A percentile compares a stretch with the other conserved stretches of the same genome.
Evolutionary conservation across 2,888 invertebrate species (phyloP).

Genomic region (Lingula anatina): DNA sequence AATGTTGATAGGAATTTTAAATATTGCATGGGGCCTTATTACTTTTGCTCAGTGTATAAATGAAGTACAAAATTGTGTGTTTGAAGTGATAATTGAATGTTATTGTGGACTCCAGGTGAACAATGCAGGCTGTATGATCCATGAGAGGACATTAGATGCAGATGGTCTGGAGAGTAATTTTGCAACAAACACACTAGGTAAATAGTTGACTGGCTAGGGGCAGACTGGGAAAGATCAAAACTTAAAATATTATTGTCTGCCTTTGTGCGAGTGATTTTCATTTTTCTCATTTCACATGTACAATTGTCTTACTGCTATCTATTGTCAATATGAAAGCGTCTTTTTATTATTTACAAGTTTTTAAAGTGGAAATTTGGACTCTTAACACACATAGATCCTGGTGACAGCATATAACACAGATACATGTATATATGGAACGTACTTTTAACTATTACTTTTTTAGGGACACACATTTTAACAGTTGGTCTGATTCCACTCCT

Average conservation of each 20-base stretch:
- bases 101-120: conserved; percentile 54
- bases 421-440: background rate
- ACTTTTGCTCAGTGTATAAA: no score
- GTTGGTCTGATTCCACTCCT: conserved; percentile 46
- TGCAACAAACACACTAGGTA: conserved; percentile 54
- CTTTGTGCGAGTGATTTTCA: background rate
- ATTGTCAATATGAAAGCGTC: no score
- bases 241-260: background rate
- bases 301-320: no score
- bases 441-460: conserved; percentile 5
- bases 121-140: conserved; percentile 56
- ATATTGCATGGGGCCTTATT: no score
- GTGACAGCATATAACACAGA: background rate
- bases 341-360: no score
- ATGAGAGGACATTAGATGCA: conserved; percentile 43
- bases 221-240: no score
- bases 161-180: conserved; percentile 54
- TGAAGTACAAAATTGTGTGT: no score
- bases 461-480: conserved; percentile 52
- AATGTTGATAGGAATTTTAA: no score
- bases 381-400: no score
- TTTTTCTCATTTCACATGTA: background rate
- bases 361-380: no score
- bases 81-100: no score
- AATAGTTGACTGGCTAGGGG: no score